phyloP scores from a whole-genome alignment of 1,140 invertebrate genomes.

The Stratiolaelaps scimitus region DNA sequence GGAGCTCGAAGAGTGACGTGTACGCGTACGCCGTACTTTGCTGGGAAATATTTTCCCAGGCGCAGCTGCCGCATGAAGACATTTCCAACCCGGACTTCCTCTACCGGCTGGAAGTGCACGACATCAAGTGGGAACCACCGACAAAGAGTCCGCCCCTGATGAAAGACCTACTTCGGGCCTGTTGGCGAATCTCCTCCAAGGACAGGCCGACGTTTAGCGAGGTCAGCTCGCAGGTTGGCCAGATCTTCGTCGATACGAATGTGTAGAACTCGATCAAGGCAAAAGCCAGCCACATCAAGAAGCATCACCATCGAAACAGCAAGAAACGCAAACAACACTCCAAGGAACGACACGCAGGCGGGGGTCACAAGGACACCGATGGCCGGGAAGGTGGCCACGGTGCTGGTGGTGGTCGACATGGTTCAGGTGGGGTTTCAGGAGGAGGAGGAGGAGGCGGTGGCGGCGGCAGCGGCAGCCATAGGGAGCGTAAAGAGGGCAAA shows the following conservation, averaged over 20 bases:
- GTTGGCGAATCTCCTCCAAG: constrained; percentile 51
- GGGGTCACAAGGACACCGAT: no score
- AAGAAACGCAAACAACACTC: constrained; percentile 28
- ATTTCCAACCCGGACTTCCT: constrained; percentile 62
- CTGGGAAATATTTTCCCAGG: constrained; percentile 81
- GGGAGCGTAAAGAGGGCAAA: background rate
- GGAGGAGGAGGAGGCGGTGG: no score
- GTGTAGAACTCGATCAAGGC: constrained; percentile 30
- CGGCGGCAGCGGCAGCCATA: background rate
- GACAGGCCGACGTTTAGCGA: constrained; percentile 52
- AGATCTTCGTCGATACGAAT: constrained; percentile 33
- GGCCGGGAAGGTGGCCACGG: no score
- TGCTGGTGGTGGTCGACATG: no score
- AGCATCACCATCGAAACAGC: constrained; percentile 16
- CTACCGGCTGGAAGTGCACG: constrained; percentile 53
- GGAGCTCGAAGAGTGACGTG: constrained; percentile 82
- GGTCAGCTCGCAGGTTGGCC: constrained; percentile 37
- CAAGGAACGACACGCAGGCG: background rate
- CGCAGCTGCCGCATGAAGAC: constrained; percentile 68
- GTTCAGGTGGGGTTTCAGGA: no score
- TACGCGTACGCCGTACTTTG: constrained; percentile 77
- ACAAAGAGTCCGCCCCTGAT: constrained; percentile 47
- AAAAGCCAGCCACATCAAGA: constrained; percentile 26
- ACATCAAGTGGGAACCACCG: constrained; percentile 53
- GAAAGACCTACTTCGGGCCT: constrained; percentile 46